Base-by-base conservation (phyloP, 2,113 vertebrate genomes). In the Caloenas nicobarica region DNA sequence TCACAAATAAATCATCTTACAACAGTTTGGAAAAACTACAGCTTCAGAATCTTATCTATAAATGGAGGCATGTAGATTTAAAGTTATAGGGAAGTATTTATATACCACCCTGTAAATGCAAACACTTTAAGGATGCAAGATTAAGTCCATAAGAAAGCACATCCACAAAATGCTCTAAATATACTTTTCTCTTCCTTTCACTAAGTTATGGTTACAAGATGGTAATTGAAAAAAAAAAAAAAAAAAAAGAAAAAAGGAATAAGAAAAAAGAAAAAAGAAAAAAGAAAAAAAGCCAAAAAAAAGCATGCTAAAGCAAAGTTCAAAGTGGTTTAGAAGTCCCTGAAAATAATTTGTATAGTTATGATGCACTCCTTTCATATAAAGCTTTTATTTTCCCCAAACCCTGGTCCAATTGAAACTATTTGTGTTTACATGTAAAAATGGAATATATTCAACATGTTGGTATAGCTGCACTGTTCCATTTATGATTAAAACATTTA, bases 41-140 rank as follows among this genome's bases (percentile, higher is more conserved):
- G 91, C 85, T 94, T 94, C 62, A 95, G 95, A 96, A 97, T 96
- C 92, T 95, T 94, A 95, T 81, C 91, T 96, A 95, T 93, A 97
- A 97, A 98, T 96, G 96, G 88, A 95, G 97, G 97, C 97, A 97
- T 97, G 96, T 97, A 97, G 96, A 98, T 96, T 97, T 95, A 95
- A 97, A 97, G 93, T 83, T 85, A 95, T 96, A 95, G 91, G 89
- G 96, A 78, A 89, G 94, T 87, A 94, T 94, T 81, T 91, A 85
- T 79, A 82, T 83, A 86, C 97, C 94, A 96, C 96, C 93, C 74
- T 95, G 94, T 97, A 96, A 95, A 97, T 94, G 90, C 95, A 97
- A 89, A 95, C 31, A 95, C 93, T 97, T 97, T 95, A 95, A 96
- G 86, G 89, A 95, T 90, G 88, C 89, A 95, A 69, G 66, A 86